Conservation (phyloP, 2,113 vertebrate species). For the Sorex araneus region DNA sequence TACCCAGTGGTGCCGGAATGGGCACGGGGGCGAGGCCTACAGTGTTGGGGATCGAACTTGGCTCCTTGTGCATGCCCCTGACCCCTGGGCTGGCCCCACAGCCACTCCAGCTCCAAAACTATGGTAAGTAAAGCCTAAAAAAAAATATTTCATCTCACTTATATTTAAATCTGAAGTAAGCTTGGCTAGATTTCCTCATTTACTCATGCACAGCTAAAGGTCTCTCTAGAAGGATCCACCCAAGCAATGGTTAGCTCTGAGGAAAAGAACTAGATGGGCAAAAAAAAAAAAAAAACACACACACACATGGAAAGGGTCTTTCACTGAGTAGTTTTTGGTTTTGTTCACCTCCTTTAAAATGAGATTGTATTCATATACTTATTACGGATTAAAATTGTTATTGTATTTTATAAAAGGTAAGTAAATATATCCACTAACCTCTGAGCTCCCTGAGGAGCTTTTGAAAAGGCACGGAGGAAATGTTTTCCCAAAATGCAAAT, state of each 20-base stretch:
- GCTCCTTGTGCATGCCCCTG: too few relatives aligned
- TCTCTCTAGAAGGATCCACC: background rate
- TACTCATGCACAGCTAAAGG: background rate
- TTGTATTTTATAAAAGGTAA: background rate
- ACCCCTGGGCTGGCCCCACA: too few relatives aligned
- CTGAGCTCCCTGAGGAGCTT: background rate
- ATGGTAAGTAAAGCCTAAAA: background rate
- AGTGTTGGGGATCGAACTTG: too few relatives aligned
- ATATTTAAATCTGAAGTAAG: background rate
- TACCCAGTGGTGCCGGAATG: too few relatives aligned
- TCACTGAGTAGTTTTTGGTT: background rate
- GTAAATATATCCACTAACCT: slow-evolving; percentile 3
- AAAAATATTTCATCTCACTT: background rate
- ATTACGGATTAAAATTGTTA: slow-evolving; percentile 2
- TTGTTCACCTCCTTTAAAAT: background rate
- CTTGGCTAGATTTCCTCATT: background rate
- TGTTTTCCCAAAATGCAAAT: slow-evolving; percentile 48
- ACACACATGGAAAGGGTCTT: background rate
- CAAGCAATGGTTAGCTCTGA: background rate
- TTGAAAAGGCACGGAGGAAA: slow-evolving; percentile 46
- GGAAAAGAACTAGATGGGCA: background rate
- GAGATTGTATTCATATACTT: background rate
- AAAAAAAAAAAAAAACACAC: too few relatives aligned
- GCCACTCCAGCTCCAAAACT: background rate
- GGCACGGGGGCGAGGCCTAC: too few relatives aligned